Conservation (phyloP, 2,797 vertebrate genomes). For the Micrastur ruficollis region DNA sequence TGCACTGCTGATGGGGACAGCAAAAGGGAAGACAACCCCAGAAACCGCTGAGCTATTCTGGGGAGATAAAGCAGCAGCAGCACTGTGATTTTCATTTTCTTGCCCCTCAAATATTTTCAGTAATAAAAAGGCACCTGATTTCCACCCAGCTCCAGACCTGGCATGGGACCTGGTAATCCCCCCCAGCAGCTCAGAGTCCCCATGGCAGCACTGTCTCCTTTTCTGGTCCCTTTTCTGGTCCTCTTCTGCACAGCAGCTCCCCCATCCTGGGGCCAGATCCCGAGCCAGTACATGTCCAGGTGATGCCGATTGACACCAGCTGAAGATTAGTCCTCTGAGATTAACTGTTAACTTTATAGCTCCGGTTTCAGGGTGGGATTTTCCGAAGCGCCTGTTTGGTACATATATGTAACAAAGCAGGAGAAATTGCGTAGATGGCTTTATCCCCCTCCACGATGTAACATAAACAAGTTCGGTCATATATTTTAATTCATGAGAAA, state of each 20-base stretch:
- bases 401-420: background rate
- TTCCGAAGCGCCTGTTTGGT: background rate
- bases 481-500: background rate
- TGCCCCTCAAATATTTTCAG: background rate
- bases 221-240: background rate
- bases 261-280: background rate
- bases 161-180: background rate
- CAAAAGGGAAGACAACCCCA: background rate
- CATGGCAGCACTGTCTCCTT: fast-evolving
- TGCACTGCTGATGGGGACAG: fast-evolving
- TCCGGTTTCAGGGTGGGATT: background rate
- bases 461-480: background rate
- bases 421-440: background rate
- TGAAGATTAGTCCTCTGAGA: background rate
- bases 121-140: background rate
- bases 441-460: background rate
- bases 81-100: background rate
- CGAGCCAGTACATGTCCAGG: background rate
- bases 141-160: background rate
- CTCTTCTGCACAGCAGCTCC: background rate
- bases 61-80: background rate
- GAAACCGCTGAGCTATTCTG: background rate
- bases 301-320: background rate
- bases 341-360: background rate
- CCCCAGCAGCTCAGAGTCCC: background rate